Base-by-base conservation (phyloP, 1,140 invertebrate genomes). In the Solenopsis fugax region DNA sequence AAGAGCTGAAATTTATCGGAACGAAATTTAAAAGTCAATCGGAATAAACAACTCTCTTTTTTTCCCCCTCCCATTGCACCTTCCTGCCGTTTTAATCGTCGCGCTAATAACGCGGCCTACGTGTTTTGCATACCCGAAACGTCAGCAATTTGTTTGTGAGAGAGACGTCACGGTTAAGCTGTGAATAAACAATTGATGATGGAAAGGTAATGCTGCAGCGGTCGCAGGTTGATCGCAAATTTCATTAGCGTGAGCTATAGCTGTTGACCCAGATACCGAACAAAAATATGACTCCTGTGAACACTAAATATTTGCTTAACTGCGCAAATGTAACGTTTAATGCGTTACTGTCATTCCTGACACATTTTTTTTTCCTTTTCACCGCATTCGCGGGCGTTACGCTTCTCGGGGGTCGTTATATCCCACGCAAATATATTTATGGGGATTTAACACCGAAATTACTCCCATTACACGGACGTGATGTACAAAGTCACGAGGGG, bases 341-440 rank as follows among this genome's bases (percentile, higher is more conserved):
- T 58, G 10, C 24, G 18, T 48, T 50, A 21, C 24, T 71, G 60
- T 65, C 50, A 45, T 81, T 71, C 37, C 52, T 3, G 50, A 34
- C 37, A 45, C 21, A 34, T 34, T 48, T 48, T 60, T 29, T 77
- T 29, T 21, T 2, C 12, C 34, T 24, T 21, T 13, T 2, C 21
- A 9, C 24, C 16, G n/a, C 10, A 54, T 29, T n/a, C 12, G 37
- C 56, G 21, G 48, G 1, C 13, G 6, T 71, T 48, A 12, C 37
- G 24, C 7, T 4, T 7, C n/a, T 5, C 6, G 34, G n/a, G 18
- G 45, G 21, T n/a, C 65, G 13, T 81, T 81, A 56, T 5, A 16
- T 58, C 64, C 24, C 18, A 71, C 52, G 37, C 52, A 81, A 81
- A 81, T 71, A 71, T 71, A 81, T 71, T 71, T 56, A 45, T 50